phyloP scores from a whole-genome alignment of 2,888 invertebrate species.

The Chrysolina americana region DNA sequence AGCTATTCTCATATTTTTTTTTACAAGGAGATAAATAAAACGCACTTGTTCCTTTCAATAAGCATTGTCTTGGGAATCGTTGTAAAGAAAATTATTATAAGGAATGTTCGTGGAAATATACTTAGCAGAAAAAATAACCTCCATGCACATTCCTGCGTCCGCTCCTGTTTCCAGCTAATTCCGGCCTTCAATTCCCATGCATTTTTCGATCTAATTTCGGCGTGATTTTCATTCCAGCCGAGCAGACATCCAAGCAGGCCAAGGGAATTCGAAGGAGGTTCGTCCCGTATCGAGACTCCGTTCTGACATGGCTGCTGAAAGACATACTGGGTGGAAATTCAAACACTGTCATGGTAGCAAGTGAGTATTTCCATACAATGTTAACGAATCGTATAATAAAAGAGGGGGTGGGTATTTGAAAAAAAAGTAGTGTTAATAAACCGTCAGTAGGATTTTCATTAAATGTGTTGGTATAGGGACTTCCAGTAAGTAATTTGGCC shows the following conservation, averaged over 20 bases:
- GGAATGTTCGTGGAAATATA: background rate
- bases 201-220: conserved; percentile 38
- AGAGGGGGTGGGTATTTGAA: no score
- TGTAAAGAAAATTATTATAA: background rate
- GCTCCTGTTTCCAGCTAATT: conserved; percentile 1
- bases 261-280: conserved; percentile 69
- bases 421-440: no score
- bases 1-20: no score
- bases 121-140: no score
- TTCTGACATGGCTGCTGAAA: conserved; percentile 86
- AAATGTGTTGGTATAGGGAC: no score
- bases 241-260: conserved; percentile 63
- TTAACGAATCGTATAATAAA: background rate
- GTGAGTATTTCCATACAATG: conserved; percentile 70
- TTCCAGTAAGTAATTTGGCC: no score
- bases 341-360: conserved; percentile 84
- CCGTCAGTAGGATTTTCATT: no score
- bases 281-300: conserved; percentile 85
- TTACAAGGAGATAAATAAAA: no score
- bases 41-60: no score
- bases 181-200: conserved; percentile 25
- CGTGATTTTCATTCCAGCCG: conserved; percentile 65
- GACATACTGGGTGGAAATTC: conserved; percentile 87
- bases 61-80: no score
- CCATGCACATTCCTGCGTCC: background rate